phyloP scores from a whole-genome alignment of 2,888 invertebrate genomes.

The Metallyticus violacea region DNA sequence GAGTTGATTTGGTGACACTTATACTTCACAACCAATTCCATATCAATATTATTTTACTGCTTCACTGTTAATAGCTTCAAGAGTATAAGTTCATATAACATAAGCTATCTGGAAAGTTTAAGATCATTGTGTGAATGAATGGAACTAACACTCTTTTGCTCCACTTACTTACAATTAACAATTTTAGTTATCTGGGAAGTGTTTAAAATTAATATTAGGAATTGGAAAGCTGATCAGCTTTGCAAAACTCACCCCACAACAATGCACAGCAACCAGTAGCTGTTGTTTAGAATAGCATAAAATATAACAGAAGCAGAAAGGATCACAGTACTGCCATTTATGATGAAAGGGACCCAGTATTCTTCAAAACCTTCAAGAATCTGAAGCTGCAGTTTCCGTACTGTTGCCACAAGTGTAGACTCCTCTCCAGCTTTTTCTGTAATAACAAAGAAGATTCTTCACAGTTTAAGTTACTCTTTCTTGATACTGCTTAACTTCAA shows the following conservation, averaged over 20 bases:
- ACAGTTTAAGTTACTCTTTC: no score
- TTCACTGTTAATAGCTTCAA: no score
- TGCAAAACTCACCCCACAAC: constrained; percentile 6
- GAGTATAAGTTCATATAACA: no score
- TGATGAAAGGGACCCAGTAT: constrained; percentile 33
- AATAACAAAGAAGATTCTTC: not conserved
- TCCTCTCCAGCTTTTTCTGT: constrained; percentile 26
- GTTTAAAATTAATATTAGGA: not conserved
- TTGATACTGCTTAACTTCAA: no score
- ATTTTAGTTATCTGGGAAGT: no score
- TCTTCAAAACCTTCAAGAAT: constrained; percentile 36
- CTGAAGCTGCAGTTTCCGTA: constrained; percentile 29
- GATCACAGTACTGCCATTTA: not conserved
- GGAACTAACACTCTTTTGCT: no score
- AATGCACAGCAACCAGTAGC: constrained; percentile 1
- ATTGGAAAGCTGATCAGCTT: not conserved
- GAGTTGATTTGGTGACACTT: no score
- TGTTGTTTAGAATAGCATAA: not conserved
- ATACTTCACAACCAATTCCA: no score
- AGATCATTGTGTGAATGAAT: no score
- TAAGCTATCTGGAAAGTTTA: no score
- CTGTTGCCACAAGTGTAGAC: constrained; percentile 15
- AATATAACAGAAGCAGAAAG: not conserved
- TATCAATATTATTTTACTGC: no score
- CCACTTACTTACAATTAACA: no score